Evolutionary conservation across 53 echinoderm and acorn worm species (phyloP).

Genomic region (Holothuria scabra): DNA sequence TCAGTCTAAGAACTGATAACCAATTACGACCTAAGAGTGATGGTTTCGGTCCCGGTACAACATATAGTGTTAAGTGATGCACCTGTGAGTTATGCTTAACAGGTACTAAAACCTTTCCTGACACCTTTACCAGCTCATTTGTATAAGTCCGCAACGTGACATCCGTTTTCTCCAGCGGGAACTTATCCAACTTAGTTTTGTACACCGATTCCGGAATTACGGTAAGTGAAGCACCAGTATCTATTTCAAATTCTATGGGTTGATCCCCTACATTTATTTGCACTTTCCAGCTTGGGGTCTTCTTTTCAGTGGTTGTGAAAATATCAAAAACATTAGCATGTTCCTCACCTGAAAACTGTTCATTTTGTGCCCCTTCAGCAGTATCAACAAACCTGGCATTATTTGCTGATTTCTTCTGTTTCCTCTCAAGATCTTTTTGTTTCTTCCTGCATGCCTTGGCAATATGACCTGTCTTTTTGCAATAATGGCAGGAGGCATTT

Average conservation of each 20-base stretch:
- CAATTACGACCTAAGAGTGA: too few species aligned
- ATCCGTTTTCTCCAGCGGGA: neutral
- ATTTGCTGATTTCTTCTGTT: neutral
- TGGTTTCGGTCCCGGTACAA: too few species aligned
- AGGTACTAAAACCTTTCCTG: too few species aligned
- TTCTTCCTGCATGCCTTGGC: neutral
- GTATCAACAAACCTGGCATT: neutral
- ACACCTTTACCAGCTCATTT: too few species aligned
- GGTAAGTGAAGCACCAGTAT: conserved; percentile 12
- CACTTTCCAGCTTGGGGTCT: neutral
- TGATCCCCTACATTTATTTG: neutral
- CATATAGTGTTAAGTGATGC: too few species aligned
- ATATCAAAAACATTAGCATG: conserved; percentile 9
- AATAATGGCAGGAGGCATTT: neutral
- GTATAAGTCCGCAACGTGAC: neutral
- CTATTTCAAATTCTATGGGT: neutral
- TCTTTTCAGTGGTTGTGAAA: neutral
- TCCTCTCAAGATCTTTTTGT: neutral
- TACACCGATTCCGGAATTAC: neutral
- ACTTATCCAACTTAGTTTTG: neutral
- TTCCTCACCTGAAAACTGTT: neutral
- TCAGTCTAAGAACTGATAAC: too few species aligned
- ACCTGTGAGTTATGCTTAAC: too few species aligned
- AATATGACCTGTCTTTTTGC: neutral
- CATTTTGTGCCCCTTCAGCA: neutral